Evolutionary conservation across 2,888 invertebrate species (phyloP).

Genomic region (Diarsia brunnea): DNA sequence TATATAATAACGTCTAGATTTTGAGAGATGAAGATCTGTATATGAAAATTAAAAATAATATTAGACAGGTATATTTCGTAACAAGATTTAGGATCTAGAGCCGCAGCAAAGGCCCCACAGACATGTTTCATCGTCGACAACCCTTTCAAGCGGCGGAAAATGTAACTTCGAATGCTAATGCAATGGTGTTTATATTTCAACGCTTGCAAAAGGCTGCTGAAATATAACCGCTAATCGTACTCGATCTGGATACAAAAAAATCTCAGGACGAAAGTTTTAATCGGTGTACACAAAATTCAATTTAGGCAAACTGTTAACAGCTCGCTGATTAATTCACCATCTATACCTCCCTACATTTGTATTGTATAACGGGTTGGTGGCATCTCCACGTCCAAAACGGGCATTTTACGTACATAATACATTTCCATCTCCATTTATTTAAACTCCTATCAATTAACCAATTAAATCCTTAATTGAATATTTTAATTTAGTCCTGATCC

Average conservation of each 20-base stretch:
- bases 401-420: too few species aligned
- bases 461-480: constrained; percentile 35
- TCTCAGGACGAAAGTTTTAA: background rate
- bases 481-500: constrained; percentile 37
- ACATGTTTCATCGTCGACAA: background rate
- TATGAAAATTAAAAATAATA: background rate
- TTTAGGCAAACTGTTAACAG: background rate
- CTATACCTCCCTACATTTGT: background rate
- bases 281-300: background rate
- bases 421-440: constrained; percentile 1
- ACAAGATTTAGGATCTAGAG: background rate
- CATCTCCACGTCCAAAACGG: too few species aligned
- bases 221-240: background rate
- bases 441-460: constrained; percentile 10
- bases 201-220: background rate
- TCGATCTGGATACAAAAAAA: background rate
- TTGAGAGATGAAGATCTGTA: constrained; percentile 10
- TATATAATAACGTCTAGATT: constrained; percentile 12
- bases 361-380: too few species aligned
- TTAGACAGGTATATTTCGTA: background rate
- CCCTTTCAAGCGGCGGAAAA: background rate
- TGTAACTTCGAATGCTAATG: background rate
- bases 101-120: background rate
- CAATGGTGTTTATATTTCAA: background rate
- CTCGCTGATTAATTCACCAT: background rate